Base-by-base conservation (phyloP, 92 coral and sea anemone species). In the Parazoanthus darwini region DNA sequence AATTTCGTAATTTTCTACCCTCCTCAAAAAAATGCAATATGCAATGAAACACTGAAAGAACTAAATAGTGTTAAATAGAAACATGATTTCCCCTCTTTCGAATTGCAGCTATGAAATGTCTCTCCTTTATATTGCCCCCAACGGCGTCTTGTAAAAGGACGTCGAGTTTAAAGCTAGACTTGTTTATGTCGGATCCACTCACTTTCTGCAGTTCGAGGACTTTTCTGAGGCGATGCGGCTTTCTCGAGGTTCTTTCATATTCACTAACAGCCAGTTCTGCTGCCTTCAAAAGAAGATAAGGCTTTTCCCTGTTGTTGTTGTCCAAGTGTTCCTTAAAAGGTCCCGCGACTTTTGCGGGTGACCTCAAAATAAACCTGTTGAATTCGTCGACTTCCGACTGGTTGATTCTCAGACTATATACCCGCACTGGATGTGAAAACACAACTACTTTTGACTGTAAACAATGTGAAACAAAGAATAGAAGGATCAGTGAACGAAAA, bases 251-350 rank as follows among this genome's bases (percentile, higher is more conserved):
- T 36, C 82, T 43, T 88, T 82, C 74, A 46, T 90, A 87, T 46
- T 82, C 73, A 25, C 88, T 85, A 11, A 81, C 96, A 59, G 96
- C 93, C 81, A 93, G 66, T 74, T 95, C 96, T 25, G 98, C 98
- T 29, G 98, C 96, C 78, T 93, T 92, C 37, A 90, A 92, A 76
- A 92, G 88, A 58, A 88, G 72, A 71, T 80, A 92, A 72, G 94
- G 85, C n/a, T 65, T 80, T 15, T 71, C 66, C 1, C 43, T 35
- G 79, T 51, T 84, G 66, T 71, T 73, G 18, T 22, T 77, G 8
- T 46, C 38, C 67, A 73, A 71, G 29, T 84, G 79, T 2, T 72
- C 72, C 77, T 84, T 72, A 18, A 84, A 84, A 8, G 78, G 78
- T 9, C 29, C 36, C 68, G 79, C 77, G n/a, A 14, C 42, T n/a